phyloP scores from a whole-genome alignment of 2,888 invertebrate genomes.

The Himalopsyche tibetana region DNA sequence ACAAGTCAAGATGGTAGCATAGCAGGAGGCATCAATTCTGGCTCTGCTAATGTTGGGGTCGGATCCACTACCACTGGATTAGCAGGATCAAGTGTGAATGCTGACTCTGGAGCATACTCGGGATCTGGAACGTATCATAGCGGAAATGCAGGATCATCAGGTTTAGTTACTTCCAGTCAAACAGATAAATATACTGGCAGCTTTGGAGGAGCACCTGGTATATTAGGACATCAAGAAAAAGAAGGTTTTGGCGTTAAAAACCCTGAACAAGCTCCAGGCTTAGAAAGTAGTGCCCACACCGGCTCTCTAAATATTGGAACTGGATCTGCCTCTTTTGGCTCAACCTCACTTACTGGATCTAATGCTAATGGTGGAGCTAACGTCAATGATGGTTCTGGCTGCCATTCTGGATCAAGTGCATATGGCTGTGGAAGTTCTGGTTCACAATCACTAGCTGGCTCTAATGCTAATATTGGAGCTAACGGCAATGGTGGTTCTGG shows the following conservation, averaged over 20 bases:
- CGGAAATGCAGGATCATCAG: background rate
- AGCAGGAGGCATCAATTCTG: background rate
- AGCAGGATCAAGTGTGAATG: background rate
- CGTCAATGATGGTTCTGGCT: conserved; percentile 17
- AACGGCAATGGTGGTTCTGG: conserved; percentile 31
- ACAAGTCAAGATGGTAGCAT: background rate
- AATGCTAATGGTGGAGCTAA: conserved; percentile 57
- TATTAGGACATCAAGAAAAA: conserved; percentile 55
- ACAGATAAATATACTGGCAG: conserved; percentile 55
- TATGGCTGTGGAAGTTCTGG: background rate
- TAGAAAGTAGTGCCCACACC: conserved; percentile 58
- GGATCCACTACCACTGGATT: background rate
- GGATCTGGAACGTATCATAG: conserved; percentile 13
- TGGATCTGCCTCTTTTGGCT: conserved; percentile 20
- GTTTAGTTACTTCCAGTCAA: background rate
- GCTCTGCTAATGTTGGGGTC: too few relatives aligned
- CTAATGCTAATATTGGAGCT: conserved; percentile 58
- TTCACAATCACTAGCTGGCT: conserved; percentile 48
- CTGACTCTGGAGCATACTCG: background rate
- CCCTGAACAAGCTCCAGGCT: conserved; percentile 49
- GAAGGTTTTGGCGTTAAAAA: conserved; percentile 54
- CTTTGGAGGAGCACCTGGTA: conserved; percentile 61
- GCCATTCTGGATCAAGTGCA: conserved; percentile 23
- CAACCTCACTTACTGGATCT: conserved; percentile 52
- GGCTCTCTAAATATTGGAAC: background rate